phyloP scores from a whole-genome alignment of 2,113 vertebrate genomes.

The Oophaga pumilio region DNA sequence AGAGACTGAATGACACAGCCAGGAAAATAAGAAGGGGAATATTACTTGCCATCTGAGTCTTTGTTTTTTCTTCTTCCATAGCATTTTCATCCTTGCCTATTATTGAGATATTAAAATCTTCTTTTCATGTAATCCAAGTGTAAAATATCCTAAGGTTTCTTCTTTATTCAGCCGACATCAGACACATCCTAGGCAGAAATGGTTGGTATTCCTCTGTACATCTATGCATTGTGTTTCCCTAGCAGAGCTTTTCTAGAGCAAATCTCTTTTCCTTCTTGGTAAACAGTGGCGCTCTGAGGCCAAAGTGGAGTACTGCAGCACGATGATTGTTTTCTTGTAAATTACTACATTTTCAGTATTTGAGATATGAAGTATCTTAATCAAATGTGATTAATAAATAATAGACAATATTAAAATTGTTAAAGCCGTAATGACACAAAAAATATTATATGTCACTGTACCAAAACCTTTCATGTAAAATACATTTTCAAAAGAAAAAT shows the following conservation, averaged over 20 bases:
- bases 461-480: too few species aligned
- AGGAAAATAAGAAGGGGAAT: too few species aligned
- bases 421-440: too few species aligned
- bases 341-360: too few species aligned
- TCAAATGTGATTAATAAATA: too few species aligned
- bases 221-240: not conserved
- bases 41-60: not conserved
- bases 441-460: too few species aligned
- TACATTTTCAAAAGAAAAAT: too few species aligned
- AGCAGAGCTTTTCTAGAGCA: constrained; percentile 9
- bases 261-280: constrained; percentile 28
- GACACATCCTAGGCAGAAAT: constrained; percentile 5
- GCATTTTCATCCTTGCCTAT: not conserved
- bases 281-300: constrained; percentile 59
- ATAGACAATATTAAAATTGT: too few species aligned
- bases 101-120: not conserved
- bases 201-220: not conserved
- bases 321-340: not conserved
- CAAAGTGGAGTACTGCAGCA: constrained; percentile 40
- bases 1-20: too few species aligned
- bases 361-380: too few species aligned
- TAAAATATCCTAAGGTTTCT: not conserved
- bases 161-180: not conserved
- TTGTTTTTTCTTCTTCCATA: not conserved
- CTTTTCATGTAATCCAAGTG: not conserved